Evolutionary conservation across 2,113 vertebrate genomes (phyloP).

Genomic region (Cynopterus brachyotis): DNA sequence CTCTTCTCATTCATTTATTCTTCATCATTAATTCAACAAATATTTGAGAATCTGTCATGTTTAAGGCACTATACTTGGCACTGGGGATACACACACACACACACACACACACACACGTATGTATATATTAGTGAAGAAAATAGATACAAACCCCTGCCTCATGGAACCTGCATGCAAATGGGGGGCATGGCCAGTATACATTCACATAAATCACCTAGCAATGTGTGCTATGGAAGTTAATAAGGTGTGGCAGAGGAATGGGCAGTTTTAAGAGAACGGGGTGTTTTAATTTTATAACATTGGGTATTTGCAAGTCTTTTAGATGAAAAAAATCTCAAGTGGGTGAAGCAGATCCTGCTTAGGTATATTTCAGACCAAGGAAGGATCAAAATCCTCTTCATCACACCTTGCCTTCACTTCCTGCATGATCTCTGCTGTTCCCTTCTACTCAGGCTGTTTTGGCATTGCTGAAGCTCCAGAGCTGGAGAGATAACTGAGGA

Average conservation of each 20-base stretch:
- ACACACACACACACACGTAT: no score
- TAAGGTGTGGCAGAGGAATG: background rate
- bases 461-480: background rate
- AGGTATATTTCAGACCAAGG: background rate
- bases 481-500: constrained; percentile 8
- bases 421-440: background rate
- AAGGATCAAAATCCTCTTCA: background rate
- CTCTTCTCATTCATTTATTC: background rate
- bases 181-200: background rate
- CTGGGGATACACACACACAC: background rate
- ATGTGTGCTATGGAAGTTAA: background rate
- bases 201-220: background rate
- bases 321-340: background rate
- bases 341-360: background rate
- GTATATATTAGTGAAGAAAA: background rate
- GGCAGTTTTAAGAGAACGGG: background rate
- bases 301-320: background rate
- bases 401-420: background rate
- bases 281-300: background rate
- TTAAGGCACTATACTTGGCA: background rate
- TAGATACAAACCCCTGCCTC: background rate
- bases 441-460: background rate
- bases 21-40: background rate
- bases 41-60: background rate
- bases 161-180: background rate